phyloP scores from a whole-genome alignment of 2,888 invertebrate species.

The Drosophila cracens region DNA sequence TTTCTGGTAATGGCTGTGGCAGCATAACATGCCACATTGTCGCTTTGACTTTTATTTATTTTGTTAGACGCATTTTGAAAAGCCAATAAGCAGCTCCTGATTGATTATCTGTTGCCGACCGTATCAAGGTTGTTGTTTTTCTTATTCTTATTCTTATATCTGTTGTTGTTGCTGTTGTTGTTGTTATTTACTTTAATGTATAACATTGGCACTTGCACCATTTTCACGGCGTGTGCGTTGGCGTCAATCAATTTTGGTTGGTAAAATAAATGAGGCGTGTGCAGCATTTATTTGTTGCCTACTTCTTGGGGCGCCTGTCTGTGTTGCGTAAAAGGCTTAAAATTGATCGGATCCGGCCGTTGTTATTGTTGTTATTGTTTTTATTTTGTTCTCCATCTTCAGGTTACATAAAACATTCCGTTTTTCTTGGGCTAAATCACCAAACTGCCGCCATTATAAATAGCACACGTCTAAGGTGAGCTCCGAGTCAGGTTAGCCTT shows the following conservation, averaged over 20 bases:
- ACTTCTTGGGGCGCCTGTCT: conserved; percentile 16
- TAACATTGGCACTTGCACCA: conserved; percentile 27
- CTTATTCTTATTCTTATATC: background rate
- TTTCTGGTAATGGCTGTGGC: conserved; percentile 29
- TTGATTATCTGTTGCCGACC: conserved; percentile 71
- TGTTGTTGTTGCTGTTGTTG: conserved; percentile 21
- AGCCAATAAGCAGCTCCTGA: conserved; percentile 79
- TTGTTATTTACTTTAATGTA: conserved; percentile 46
- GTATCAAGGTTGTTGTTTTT: conserved; percentile 28
- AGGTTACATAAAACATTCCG: conserved; percentile 11
- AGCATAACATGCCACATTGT: conserved; percentile 67
- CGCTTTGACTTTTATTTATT: conserved; percentile 78
- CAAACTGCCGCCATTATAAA: conserved; percentile 42
- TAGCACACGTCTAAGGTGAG: conserved; percentile 30
- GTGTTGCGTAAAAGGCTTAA: conserved; percentile 56
- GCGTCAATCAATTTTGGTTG: conserved; percentile 73
- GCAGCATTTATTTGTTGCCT: conserved; percentile 36
- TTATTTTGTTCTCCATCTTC: background rate
- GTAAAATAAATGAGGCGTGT: conserved; percentile 75
- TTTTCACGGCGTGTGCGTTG: conserved; percentile 1
- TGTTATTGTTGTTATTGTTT: conserved; percentile 1
- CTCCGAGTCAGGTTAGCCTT: conserved; percentile 26
- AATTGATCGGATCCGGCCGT: conserved; percentile 37
- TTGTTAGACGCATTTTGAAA: conserved; percentile 76
- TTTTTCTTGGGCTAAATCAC: conserved; percentile 1